Evolutionary conservation across 2,113 vertebrate species (phyloP).

Genomic region (Sinosuthora webbiana): DNA sequence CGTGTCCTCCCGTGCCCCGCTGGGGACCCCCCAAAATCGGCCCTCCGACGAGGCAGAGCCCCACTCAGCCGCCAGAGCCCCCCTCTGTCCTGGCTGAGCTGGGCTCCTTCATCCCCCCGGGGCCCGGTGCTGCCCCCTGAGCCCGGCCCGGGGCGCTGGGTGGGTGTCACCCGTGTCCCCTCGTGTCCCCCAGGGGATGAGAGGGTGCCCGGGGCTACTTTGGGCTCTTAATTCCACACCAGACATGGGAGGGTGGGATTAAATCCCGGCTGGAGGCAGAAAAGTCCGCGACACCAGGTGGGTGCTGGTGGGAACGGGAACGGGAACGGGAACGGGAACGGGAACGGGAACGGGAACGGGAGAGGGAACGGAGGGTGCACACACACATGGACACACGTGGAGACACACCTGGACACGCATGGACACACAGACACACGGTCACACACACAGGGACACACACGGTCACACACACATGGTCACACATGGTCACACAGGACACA

Average conservation of each 20-base stretch:
- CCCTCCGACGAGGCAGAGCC: not conserved
- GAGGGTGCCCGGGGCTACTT: not conserved
- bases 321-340: too few relatives aligned
- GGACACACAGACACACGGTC: too few relatives aligned
- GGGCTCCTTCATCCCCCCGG: too few relatives aligned
- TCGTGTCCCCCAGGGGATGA: not conserved
- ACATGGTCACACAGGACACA: too few relatives aligned
- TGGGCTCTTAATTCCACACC: not conserved
- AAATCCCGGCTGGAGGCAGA: constrained; percentile 13
- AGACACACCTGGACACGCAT: too few relatives aligned
- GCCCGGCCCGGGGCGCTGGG: not conserved
- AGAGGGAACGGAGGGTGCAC: too few relatives aligned
- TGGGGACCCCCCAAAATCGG: not conserved
- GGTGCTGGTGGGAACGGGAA: not conserved
- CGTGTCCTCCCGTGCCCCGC: not conserved
- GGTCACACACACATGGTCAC: too few relatives aligned
- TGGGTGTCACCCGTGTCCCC: too few relatives aligned
- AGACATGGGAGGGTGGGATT: not conserved
- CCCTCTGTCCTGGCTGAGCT: accelerated
- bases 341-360: not conserved
- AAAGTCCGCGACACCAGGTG: not conserved
- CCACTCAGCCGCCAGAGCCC: accelerated
- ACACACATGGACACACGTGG: not conserved
- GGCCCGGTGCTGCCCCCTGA: not conserved
- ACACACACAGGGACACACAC: too few relatives aligned